phyloP scores from a whole-genome alignment of 2,113 vertebrate species.

The Atrichornis clamosus region DNA sequence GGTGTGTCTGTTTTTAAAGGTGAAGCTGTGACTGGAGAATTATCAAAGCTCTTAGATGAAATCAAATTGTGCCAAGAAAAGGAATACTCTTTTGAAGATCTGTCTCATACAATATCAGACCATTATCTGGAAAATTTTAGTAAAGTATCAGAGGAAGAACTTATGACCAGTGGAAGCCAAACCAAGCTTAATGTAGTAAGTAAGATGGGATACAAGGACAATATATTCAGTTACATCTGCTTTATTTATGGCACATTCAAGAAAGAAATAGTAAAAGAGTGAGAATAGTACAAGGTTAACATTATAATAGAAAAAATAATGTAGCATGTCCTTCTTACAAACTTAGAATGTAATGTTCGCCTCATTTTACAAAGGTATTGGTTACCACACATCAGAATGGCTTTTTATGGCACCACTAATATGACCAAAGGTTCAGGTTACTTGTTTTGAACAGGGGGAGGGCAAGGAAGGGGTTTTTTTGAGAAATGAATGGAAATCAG shows the following conservation, averaged over 20 bases:
- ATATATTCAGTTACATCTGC: background rate
- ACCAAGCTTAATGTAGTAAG: slow-evolving; percentile 78
- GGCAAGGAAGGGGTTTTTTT: background rate
- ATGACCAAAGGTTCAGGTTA: background rate
- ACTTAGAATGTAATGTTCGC: background rate
- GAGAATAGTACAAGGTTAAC: background rate
- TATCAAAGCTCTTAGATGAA: slow-evolving; percentile 94
- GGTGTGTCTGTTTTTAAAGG: slow-evolving; percentile 73
- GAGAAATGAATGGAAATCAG: background rate
- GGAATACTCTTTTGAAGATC: slow-evolving; percentile 95
- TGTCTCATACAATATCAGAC: slow-evolving; percentile 92
- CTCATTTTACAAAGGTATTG: background rate
- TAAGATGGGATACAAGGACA: slow-evolving; percentile 55
- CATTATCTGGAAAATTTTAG: slow-evolving; percentile 94
- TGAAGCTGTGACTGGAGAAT: slow-evolving; percentile 91
- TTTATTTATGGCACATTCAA: background rate
- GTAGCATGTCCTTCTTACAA: background rate
- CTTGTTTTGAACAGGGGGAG: background rate
- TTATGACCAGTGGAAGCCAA: slow-evolving; percentile 83
- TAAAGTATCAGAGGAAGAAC: slow-evolving; percentile 88
- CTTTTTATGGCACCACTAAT: background rate
- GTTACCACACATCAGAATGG: background rate
- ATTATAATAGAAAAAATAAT: background rate
- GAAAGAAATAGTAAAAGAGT: background rate
- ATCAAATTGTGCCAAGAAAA: slow-evolving; percentile 94